These are phyloP conservation scores for Melitaea cinxia DNA, from an alignment of 1,140 invertebrate species.

Conservation along the genomic window DNA sequence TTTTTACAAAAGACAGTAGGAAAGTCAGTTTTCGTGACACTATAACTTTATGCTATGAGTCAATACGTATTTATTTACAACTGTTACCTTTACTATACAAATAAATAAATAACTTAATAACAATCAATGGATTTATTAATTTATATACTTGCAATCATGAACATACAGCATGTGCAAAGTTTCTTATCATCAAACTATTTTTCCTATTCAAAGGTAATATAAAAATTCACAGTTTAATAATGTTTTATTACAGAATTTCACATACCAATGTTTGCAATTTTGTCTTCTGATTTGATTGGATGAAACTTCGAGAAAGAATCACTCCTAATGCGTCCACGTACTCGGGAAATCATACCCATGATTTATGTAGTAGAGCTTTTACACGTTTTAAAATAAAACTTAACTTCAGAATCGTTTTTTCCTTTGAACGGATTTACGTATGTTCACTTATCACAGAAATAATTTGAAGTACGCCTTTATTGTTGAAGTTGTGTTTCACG, in stretches of 20 bases:
- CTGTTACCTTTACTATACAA: no score
- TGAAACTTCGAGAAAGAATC: constrained; percentile 84
- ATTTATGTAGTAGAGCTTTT: background rate
- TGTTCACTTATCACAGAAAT: constrained; percentile 3
- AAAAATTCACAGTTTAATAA: background rate
- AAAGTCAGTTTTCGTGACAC: no score
- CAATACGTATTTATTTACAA: no score
- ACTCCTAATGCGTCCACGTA: constrained; percentile 84
- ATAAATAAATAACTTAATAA: no score
- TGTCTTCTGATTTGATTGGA: constrained; percentile 83
- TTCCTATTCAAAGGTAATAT: background rate
- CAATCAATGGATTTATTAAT: no score
- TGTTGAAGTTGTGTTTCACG: constrained; percentile 50
- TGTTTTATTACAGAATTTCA: constrained; percentile 16
- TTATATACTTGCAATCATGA: no score
- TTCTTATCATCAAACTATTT: background rate
- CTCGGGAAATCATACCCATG: constrained; percentile 87
- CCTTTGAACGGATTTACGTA: constrained; percentile 6
- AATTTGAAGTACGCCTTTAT: constrained; percentile 34
- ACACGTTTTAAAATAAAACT: background rate
- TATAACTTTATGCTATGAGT: no score
- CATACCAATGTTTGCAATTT: constrained; percentile 85
- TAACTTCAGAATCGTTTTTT: background rate
- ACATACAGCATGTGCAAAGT: background rate
- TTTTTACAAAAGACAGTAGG: no score